A percentile compares a stretch with the other conserved stretches of the same genome.
Evolutionary conservation across 2,888 invertebrate species (phyloP).

Genomic region (Spodoptera exigua): DNA sequence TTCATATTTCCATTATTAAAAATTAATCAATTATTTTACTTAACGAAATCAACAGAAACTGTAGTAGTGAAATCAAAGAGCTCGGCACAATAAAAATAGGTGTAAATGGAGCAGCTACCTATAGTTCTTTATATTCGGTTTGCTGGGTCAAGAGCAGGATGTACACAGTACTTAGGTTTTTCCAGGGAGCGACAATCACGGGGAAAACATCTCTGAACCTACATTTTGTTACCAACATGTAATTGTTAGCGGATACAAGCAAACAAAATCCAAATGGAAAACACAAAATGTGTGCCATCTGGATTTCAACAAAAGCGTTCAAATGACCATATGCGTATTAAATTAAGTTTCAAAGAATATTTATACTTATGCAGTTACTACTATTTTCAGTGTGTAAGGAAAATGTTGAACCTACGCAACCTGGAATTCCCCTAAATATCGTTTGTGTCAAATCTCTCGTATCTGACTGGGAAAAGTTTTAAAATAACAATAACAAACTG

Average conservation of each 20-base stretch:
- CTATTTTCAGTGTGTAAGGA: constrained; percentile 15
- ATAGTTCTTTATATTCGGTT: constrained; percentile 33
- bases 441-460: constrained; percentile 7
- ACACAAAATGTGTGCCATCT: background rate
- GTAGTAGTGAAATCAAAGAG: constrained; percentile 10
- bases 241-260: too few relatives aligned
- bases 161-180: constrained; percentile 32
- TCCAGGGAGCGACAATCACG: constrained; percentile 16
- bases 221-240: too few relatives aligned
- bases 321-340: too few relatives aligned
- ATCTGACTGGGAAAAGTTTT: background rate
- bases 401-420: constrained; percentile 8
- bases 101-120: constrained; percentile 1
- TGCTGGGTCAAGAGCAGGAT: constrained; percentile 34
- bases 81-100: constrained; percentile 23
- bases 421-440: constrained; percentile 14
- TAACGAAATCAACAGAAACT: background rate
- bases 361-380: too few relatives aligned
- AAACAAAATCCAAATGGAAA: background rate
- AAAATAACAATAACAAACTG: too few relatives aligned
- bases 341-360: too few relatives aligned
- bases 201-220: constrained; percentile 26
- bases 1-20: too few relatives aligned
- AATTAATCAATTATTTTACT: background rate
- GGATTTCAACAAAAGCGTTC: too few relatives aligned